A percentile compares a stretch with the other conserved stretches of the same genome.
Conservation (phyloP, 2,888 invertebrate species). For the Hypomecis atomaria region DNA sequence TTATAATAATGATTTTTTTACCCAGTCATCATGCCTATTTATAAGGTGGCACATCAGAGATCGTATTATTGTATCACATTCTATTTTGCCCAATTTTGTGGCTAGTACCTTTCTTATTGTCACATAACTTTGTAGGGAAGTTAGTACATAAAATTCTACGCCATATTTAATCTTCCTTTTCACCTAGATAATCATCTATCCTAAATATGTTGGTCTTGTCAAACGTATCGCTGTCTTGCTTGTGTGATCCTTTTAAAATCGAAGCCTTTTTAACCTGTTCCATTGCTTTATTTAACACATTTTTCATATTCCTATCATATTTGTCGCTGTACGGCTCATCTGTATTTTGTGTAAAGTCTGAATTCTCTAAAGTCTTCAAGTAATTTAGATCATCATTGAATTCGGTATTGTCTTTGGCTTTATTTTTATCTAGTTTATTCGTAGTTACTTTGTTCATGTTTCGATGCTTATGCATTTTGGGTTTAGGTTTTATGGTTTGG, state of each 20-base stretch:
- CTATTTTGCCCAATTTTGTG: neutral
- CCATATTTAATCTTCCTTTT: neutral
- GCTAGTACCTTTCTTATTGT: neutral
- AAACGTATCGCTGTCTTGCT: constrained; percentile 11
- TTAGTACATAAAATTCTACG: too few relatives aligned
- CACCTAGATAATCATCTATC: constrained; percentile 9
- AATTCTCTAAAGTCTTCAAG: neutral
- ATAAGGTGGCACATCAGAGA: too few relatives aligned
- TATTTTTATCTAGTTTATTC: neutral
- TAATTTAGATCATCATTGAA: neutral
- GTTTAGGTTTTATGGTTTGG: neutral
- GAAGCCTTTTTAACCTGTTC: constrained; percentile 55
- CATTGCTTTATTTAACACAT: constrained; percentile 60
- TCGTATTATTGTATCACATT: too few relatives aligned
- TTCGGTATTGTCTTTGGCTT: neutral
- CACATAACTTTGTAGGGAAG: neutral
- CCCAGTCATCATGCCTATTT: too few relatives aligned
- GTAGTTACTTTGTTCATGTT: neutral
- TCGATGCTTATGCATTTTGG: neutral
- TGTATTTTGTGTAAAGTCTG: neutral
- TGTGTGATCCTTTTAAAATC: constrained; percentile 38
- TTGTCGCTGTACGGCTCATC: constrained; percentile 10
- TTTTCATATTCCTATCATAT: constrained; percentile 54
- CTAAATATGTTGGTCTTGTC: constrained; percentile 19
- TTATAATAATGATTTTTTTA: too few relatives aligned